Conservation (phyloP, 2,797 vertebrate species). For the Philypnodon macrostomus region DNA sequence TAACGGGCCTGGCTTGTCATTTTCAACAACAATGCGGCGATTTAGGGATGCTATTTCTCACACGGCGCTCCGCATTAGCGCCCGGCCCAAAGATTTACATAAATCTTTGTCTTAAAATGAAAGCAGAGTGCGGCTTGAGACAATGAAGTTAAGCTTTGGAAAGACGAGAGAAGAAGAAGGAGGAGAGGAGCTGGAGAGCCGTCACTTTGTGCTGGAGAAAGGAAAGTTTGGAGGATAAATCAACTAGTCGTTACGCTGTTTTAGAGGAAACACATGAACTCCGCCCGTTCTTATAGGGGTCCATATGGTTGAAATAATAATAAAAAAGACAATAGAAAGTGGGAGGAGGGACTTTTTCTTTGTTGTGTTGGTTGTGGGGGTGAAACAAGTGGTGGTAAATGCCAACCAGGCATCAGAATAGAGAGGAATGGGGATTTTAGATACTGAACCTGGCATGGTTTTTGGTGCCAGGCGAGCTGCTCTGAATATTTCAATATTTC, state of each 20-base stretch:
- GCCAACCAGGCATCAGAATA: too few relatives aligned
- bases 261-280: constrained; percentile 48
- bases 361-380: constrained; percentile 22
- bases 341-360: constrained; percentile 31
- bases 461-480: too few relatives aligned
- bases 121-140: constrained; percentile 77
- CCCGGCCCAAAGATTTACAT: constrained; percentile 82
- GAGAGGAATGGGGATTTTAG: too few relatives aligned
- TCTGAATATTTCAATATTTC: too few relatives aligned
- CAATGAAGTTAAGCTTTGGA: constrained; percentile 84
- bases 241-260: constrained; percentile 69
- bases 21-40: constrained; percentile 83
- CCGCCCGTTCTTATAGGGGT: constrained; percentile 33
- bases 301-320: constrained; percentile 29
- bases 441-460: too few relatives aligned
- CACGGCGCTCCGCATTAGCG: constrained; percentile 78
- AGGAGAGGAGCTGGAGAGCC: constrained; percentile 31
- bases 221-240: constrained; percentile 67
- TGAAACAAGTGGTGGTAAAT: constrained; percentile 41
- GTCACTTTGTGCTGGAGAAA: constrained; percentile 39
- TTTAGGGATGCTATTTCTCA: constrained; percentile 83
- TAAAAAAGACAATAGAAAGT: constrained; percentile 17
- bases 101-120: constrained; percentile 87
- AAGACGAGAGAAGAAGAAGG: constrained; percentile 58
- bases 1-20: constrained; percentile 84